Base-by-base conservation (phyloP, 2,888 invertebrate species). In the Anoncus sp. region DNA sequence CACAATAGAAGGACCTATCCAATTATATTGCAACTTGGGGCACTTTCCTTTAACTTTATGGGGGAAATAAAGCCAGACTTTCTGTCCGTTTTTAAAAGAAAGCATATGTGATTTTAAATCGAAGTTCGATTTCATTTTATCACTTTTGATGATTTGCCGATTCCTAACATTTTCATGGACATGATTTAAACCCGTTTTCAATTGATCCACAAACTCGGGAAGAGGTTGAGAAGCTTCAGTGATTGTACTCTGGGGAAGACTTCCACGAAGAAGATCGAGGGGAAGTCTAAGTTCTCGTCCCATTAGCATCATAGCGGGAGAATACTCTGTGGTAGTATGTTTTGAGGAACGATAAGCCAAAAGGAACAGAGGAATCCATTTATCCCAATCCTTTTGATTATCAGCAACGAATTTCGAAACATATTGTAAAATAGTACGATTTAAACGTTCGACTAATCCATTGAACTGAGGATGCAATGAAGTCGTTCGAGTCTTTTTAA, bases 401-500 rank as follows among this genome's bases (percentile, higher is more conserved):
- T 78, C 67, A 14, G 83, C 60, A 7, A 47, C 9, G 20, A 47
- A 47, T 47, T 47, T 47, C 10, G 47, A 2, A 3, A 47, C 4
- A 47, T 47, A 47, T 16, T 47, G 16, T 3, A 47, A 20, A 5
- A 47, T 55, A 0, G 55, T 16, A 10, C 55, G 14, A 10, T 55
- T 55, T 5, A 55, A 57, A 14, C 69, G 6, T 45, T 69, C 69
- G n/a, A 57, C 10, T 57, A 40, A 57, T 22, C 57, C 57, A 14
- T 69, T 69, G 3, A 47, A 69, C 38, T 69, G 57, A 31, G 69
- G 69, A 57, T 69, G 45, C 12, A 69, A 57, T 3, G 84, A 70
- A 6, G 80, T 80, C 0, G 84, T 81, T 60, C 85, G 80, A 14
- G 82, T 87, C 49, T 87, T 85, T 0, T 73, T 43, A 5, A 86